These are phyloP conservation scores for Synanthedon myopaeformis DNA, from an alignment of 2,888 invertebrate genomes.

Conservation along the genomic window DNA sequence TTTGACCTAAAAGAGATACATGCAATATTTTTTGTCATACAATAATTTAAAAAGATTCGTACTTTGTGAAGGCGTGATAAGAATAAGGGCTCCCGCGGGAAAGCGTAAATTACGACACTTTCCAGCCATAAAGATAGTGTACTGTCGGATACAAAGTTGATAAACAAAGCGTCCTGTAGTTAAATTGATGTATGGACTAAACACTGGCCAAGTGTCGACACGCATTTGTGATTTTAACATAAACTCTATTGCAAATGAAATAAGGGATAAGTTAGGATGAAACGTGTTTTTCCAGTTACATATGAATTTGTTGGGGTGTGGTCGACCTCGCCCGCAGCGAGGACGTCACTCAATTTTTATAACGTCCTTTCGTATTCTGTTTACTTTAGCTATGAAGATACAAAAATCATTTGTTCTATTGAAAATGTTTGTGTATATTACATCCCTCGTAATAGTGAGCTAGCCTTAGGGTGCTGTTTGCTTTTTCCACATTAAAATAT, in stretches of 20 bases:
- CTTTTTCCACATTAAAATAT: no score
- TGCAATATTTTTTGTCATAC: no score
- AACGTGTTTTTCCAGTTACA: no score
- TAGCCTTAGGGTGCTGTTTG: no score
- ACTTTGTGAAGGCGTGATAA: not conserved
- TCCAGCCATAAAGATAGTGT: conserved; percentile 29
- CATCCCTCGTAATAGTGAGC: not conserved
- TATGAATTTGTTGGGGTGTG: not conserved
- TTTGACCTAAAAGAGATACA: no score
- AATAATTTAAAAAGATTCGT: no score
- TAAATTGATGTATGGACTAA: conserved; percentile 30
- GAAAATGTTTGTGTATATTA: conserved; percentile 5
- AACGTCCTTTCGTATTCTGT: conserved; percentile 15
- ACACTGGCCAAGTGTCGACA: conserved; percentile 6
- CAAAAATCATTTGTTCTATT: conserved; percentile 15
- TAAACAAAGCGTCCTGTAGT: conserved; percentile 29
- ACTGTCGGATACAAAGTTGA: conserved; percentile 28
- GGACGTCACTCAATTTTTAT: conserved; percentile 26
- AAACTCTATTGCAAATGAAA: conserved; percentile 7
- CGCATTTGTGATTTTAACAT: not conserved
- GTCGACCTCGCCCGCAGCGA: conserved; percentile 17
- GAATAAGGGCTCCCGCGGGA: conserved; percentile 20
- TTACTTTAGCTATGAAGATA: conserved; percentile 23
- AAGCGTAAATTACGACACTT: conserved; percentile 25
- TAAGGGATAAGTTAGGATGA: not conserved